Evolutionary conservation across 2,113 vertebrate genomes (phyloP).

Genomic region (Pavo muticus): DNA sequence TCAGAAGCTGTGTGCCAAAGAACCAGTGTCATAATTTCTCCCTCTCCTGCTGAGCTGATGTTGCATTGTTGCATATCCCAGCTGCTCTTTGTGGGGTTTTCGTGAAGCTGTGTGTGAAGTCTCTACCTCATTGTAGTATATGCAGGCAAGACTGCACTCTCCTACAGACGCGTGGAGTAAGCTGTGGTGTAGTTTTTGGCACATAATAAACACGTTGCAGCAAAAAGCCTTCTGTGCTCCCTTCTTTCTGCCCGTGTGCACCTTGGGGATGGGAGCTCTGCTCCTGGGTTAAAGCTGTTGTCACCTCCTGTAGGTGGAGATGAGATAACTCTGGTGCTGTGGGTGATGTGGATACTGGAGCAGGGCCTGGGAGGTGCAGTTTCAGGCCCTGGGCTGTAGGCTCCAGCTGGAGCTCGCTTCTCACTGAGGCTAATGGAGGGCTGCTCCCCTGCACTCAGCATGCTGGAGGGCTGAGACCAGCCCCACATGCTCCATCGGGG

Average conservation of each 20-base stretch:
- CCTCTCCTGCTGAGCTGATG: slow-evolving; percentile 88
- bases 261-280: background rate
- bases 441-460: too few relatives aligned
- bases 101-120: slow-evolving; percentile 92
- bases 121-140: slow-evolving; percentile 99
- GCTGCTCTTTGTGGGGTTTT: slow-evolving; percentile 93
- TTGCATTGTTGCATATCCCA: slow-evolving; percentile 89
- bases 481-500: too few relatives aligned
- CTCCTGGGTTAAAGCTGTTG: background rate
- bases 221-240: slow-evolving; percentile 68
- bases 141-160: slow-evolving; percentile 94
- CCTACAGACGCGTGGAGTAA: slow-evolving; percentile 94
- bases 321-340: too few relatives aligned
- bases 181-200: slow-evolving; percentile 91
- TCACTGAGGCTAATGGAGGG: too few relatives aligned
- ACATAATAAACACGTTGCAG: slow-evolving; percentile 99
- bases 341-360: too few relatives aligned
- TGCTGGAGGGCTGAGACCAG: too few relatives aligned
- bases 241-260: background rate
- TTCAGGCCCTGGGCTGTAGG: too few relatives aligned
- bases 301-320: too few relatives aligned
- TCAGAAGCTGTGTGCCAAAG: slow-evolving; percentile 96
- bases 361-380: too few relatives aligned
- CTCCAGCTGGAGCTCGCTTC: background rate
- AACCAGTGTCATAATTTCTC: slow-evolving; percentile 83